Conservation (phyloP, 2,113 vertebrate genomes). For the Phalacrocorax carbo region DNA sequence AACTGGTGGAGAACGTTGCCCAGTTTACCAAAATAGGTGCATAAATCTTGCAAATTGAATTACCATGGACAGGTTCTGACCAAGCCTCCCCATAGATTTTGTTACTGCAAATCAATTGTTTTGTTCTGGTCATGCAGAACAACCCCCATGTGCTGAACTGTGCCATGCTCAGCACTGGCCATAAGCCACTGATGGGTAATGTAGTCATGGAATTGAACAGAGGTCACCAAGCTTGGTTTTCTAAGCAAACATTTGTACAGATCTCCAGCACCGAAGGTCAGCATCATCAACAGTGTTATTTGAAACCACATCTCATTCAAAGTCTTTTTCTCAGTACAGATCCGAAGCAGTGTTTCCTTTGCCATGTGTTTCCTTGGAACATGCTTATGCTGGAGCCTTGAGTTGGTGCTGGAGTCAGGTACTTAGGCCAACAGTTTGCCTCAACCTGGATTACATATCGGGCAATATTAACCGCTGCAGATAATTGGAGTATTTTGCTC, state of each 20-base stretch:
- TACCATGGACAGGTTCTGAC: not conserved
- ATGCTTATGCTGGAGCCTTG: not conserved
- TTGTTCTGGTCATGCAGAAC: not conserved
- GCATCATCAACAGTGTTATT: not conserved
- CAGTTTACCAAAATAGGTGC: not conserved
- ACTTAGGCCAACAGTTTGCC: not conserved
- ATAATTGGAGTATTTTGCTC: not conserved
- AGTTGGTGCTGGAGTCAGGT: not conserved
- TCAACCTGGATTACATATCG: not conserved
- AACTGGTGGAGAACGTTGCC: not conserved
- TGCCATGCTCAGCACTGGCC: not conserved
- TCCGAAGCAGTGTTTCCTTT: not conserved
- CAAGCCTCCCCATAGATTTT: not conserved
- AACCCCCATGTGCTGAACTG: fast-evolving
- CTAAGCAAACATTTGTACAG: not conserved
- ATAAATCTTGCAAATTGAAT: not conserved
- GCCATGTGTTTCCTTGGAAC: not conserved
- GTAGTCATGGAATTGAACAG: not conserved
- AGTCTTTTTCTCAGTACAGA: not conserved
- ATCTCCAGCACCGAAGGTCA: not conserved
- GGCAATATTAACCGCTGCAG: not conserved
- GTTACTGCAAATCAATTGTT: not conserved
- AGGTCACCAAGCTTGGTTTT: not conserved
- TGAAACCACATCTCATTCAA: not conserved
- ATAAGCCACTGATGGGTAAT: fast-evolving